phyloP scores from a whole-genome alignment of 2,113 vertebrate species.

The Menidia beryllina region DNA sequence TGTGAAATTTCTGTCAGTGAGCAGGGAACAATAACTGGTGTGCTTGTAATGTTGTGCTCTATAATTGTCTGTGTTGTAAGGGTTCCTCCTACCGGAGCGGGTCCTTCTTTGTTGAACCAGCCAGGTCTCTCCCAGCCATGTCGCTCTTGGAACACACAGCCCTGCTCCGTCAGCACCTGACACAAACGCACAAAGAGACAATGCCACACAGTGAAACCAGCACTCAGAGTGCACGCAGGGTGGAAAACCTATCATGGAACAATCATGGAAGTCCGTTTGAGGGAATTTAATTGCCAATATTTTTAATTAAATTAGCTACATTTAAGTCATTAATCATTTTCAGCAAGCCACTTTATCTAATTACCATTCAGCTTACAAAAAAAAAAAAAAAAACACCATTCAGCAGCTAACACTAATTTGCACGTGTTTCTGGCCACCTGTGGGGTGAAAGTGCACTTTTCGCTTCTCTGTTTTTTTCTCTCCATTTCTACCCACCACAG shows the following conservation, averaged over 20 bases:
- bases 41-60: too few species aligned
- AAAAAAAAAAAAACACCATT: too few species aligned
- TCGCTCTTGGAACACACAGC: conserved; percentile 95
- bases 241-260: too few species aligned
- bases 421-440: not conserved
- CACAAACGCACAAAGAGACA: conserved; percentile 4
- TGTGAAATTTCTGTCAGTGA: too few species aligned
- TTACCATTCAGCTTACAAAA: not conserved
- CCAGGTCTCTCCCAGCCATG: conserved; percentile 97
- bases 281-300: too few species aligned
- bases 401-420: not conserved
- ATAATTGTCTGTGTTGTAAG: not conserved
- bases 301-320: not conserved
- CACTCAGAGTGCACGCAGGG: not conserved
- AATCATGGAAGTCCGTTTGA: too few species aligned
- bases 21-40: not conserved
- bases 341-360: not conserved
- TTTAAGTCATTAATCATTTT: not conserved
- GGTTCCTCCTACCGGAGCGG: conserved; percentile 85
- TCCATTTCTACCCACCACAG: too few species aligned
- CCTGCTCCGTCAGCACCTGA: conserved; percentile 89
- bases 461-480: not conserved
- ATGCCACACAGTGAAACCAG: not conserved
- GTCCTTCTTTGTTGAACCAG: conserved; percentile 87
- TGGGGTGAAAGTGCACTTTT: not conserved